Conservation (phyloP, 2,888 invertebrate genomes). For the Mesopsocus fuscifrons region DNA sequence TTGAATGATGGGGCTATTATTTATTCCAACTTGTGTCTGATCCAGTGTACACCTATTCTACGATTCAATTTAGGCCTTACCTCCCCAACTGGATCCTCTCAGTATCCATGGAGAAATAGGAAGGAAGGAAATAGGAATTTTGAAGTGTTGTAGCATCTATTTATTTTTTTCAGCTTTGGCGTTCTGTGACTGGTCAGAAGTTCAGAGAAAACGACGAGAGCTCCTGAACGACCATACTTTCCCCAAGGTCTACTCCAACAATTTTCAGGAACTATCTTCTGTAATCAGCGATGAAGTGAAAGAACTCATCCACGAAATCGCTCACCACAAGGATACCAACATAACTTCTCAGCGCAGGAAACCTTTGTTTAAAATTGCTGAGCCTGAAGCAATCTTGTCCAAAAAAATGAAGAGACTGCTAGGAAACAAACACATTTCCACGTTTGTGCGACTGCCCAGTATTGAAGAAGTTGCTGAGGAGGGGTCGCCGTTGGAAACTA, state of each 20-base stretch:
- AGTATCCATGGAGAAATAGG: too few species aligned
- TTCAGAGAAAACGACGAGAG: constrained; percentile 38
- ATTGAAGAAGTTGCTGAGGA: constrained; percentile 11
- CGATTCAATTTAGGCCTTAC: too few species aligned
- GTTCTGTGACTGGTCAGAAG: constrained; percentile 46
- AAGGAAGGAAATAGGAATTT: too few species aligned
- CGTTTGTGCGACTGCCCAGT: constrained; percentile 12
- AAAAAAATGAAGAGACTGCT: constrained; percentile 6
- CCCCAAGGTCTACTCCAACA: constrained; percentile 33
- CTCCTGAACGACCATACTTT: constrained; percentile 37
- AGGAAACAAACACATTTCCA: constrained; percentile 5
- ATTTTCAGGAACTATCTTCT: constrained; percentile 30
- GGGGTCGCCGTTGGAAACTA: constrained; percentile 13
- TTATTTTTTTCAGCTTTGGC: constrained; percentile 42
- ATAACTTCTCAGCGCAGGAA: not conserved
- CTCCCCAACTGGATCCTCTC: too few species aligned
- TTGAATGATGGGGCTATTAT: too few species aligned
- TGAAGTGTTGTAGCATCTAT: too few species aligned
- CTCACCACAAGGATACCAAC: not conserved
- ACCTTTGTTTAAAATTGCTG: constrained; percentile 11
- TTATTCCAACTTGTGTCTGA: too few species aligned
- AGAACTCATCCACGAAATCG: constrained; percentile 18
- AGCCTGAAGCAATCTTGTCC: constrained; percentile 3
- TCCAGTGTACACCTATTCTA: too few species aligned
- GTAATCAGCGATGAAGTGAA: constrained; percentile 28